phyloP scores from a whole-genome alignment of 2,113 vertebrate genomes.

The Ophthalmolycus amberensis region DNA sequence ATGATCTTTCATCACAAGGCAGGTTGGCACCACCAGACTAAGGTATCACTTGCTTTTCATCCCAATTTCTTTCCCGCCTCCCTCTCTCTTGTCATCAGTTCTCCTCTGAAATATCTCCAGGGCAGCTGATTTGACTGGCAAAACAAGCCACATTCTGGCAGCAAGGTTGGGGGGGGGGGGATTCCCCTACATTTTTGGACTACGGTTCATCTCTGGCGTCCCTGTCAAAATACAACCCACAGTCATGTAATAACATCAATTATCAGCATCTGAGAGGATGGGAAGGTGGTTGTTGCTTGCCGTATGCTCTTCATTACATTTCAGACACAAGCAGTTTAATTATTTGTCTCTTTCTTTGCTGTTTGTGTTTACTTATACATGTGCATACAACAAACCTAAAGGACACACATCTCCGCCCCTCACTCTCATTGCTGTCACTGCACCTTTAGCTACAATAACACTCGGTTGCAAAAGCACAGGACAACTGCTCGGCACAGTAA shows the following conservation, averaged over 20 bases:
- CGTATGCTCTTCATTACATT: neutral
- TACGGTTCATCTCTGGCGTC: slow-evolving; percentile 18
- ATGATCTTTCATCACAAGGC: slow-evolving; percentile 55
- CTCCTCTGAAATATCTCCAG: slow-evolving; percentile 44
- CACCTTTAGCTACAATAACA: slow-evolving; percentile 56
- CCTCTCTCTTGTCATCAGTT: slow-evolving; percentile 15
- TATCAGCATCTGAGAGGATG: slow-evolving; percentile 23
- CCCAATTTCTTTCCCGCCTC: slow-evolving; percentile 1
- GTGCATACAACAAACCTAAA: neutral
- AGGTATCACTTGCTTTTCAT: slow-evolving; percentile 54
- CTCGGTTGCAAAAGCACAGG: slow-evolving; percentile 44
- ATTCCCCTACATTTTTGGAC: slow-evolving; percentile 45
- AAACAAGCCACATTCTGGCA: slow-evolving; percentile 56
- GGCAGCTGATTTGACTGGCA: slow-evolving; percentile 59
- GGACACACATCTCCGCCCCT: neutral
- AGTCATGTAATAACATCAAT: slow-evolving; percentile 41
- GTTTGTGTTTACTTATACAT: neutral
- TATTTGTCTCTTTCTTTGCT: neutral
- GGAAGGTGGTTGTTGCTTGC: slow-evolving; percentile 4
- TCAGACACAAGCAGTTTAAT: neutral
- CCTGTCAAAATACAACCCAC: slow-evolving; percentile 44
- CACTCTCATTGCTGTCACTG: slow-evolving; percentile 22
- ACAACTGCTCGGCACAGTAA: slow-evolving; percentile 78
- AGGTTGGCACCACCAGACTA: slow-evolving; percentile 38
- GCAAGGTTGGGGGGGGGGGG: slow-evolving; percentile 5